A percentile compares a stretch with the other conserved stretches of the same genome.
phyloP scores from a whole-genome alignment of 2,797 vertebrate genomes.

The Acanthurus lineatus region DNA sequence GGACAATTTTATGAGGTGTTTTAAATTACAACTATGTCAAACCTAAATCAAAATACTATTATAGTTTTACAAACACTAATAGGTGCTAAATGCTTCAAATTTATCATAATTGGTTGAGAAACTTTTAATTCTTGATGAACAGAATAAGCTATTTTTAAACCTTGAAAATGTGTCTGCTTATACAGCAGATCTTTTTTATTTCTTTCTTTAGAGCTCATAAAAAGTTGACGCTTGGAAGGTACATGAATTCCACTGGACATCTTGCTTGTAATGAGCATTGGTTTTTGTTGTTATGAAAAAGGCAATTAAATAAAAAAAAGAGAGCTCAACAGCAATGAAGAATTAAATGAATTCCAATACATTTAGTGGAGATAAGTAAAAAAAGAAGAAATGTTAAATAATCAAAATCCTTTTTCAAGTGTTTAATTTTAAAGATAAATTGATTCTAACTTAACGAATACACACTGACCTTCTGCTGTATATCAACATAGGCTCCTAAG shows the following conservation, averaged over 20 bases:
- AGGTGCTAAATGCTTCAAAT: too few species aligned
- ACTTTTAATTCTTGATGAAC: background rate
- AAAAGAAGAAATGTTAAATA: background rate
- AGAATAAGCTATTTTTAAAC: background rate
- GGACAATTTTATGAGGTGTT: background rate
- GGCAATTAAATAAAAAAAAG: background rate
- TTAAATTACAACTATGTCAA: too few species aligned
- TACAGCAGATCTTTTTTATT: too few species aligned
- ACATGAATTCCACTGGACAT: background rate
- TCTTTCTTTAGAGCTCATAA: background rate
- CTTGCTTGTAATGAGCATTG: background rate
- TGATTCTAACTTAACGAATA: conserved; percentile 21
- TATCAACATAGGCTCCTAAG: background rate
- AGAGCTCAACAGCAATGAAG: background rate
- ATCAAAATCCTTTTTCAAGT: background rate
- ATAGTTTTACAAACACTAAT: too few species aligned
- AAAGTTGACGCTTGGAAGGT: too few species aligned
- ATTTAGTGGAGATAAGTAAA: background rate
- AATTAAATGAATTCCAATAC: background rate
- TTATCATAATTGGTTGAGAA: too few species aligned
- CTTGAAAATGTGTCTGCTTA: too few species aligned
- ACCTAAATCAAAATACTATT: too few species aligned
- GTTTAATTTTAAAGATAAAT: background rate
- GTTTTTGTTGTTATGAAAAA: background rate
- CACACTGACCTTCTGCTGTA: background rate